phyloP scores from a whole-genome alignment of 2,797 vertebrate genomes.

The Leontopithecus rosalia region DNA sequence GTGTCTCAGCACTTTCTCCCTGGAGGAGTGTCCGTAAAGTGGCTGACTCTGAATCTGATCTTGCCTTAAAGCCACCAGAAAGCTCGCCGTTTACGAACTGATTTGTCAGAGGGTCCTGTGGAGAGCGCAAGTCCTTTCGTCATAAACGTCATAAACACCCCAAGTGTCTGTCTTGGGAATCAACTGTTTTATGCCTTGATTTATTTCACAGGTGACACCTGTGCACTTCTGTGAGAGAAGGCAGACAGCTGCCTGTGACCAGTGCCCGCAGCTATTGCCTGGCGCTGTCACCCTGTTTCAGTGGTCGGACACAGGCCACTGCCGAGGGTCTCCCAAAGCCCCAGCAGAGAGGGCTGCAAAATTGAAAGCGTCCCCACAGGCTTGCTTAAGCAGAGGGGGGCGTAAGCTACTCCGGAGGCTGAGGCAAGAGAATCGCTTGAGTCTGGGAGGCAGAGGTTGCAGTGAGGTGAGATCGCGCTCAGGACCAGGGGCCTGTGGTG shows the following conservation, averaged over 20 bases:
- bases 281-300: background rate
- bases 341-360: too few species aligned
- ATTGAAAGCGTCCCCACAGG: rapidly evolving
- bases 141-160: too few species aligned
- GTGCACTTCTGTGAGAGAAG: background rate
- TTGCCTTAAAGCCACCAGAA: background rate
- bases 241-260: rapidly evolving
- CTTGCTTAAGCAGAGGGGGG: background rate
- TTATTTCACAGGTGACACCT: too few species aligned
- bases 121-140: rapidly evolving
- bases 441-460: too few species aligned
- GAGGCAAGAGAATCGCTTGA: too few species aligned
- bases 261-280: background rate
- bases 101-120: rapidly evolving
- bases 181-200: rapidly evolving
- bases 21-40: rapidly evolving
- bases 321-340: background rate
- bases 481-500: rapidly evolving
- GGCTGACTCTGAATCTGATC: rapidly evolving
- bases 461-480: too few species aligned
- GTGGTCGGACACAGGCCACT: background rate
- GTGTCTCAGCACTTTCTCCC: rapidly evolving
- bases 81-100: background rate
- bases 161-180: rapidly evolving
- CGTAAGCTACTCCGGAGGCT: too few species aligned